Percentiles rank a stretch among this genome's conserved stretches.
Evolutionary conservation across 2,113 vertebrate genomes (phyloP).

Genomic region (Neolamprologus caudopunctatus): DNA sequence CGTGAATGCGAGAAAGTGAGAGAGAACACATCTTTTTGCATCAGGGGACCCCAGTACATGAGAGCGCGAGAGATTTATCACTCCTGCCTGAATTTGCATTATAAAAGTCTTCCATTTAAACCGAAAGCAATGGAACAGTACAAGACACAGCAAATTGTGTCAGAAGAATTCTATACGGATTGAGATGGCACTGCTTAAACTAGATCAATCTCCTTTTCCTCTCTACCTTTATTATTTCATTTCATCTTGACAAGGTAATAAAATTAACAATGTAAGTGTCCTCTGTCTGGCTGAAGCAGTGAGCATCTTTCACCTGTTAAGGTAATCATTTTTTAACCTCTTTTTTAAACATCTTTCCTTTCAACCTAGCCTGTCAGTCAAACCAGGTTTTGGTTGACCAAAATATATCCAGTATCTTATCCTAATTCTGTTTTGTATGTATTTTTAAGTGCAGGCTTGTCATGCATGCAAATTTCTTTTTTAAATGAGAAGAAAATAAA

Average conservation of each 20-base stretch:
- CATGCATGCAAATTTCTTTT: background rate
- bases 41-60: constrained; percentile 37
- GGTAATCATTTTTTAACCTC: background rate
- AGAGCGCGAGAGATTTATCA: constrained; percentile 56
- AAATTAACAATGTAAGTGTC: constrained; percentile 36
- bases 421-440: background rate
- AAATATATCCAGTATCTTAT: background rate
- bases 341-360: background rate
- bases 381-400: background rate
- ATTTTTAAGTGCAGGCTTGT: background rate
- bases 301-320: background rate
- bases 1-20: background rate
- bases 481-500: background rate
- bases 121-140: constrained; percentile 31
- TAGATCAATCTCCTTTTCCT: background rate
- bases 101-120: constrained; percentile 63
- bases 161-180: constrained; percentile 5
- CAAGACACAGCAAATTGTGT: background rate
- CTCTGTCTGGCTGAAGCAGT: background rate
- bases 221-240: background rate
- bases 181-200: background rate
- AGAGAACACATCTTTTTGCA: constrained; percentile 41
- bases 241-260: constrained; percentile 35
- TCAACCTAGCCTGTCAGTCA: background rate
- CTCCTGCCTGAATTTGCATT: constrained; percentile 61